Evolutionary conservation across 2,113 vertebrate species (phyloP), one percentile per base, ranked within the genome.

Genomic region (Scartelaos histophorus): DNA sequence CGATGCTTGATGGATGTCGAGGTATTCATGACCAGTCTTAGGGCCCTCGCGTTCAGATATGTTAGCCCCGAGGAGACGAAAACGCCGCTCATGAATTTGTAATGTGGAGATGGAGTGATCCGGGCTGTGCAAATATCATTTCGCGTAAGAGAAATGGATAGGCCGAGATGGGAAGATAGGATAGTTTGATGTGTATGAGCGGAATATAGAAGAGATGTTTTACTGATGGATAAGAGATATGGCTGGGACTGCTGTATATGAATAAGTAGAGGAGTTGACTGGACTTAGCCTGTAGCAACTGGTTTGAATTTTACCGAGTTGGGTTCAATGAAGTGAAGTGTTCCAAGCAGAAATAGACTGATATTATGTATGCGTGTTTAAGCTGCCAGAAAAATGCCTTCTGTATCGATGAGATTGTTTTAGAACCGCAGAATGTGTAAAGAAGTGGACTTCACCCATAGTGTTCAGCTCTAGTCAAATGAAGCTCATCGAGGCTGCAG

Each of bases 41-140:
- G 34, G 56, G 61, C 15, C 19, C 9, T n/a, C 29, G 34, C 29
- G 17, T 43, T 64, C 19, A 17, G 7, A 38, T 38, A 38, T 43
- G 61, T 43, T 17, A 64, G 61, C 61, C 61, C 1, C 1, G 6
- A 64, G 61, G 61, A 7, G 56, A 58, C 25, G 34, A n/a, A 64
- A 61, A 64, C 61, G 35, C 19, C 61, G 16, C 34, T 64, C 61
- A 38, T 64, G 29, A 35, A 64, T 64, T 64, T 43, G 61, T 64
- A 64, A 64, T 64, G 61, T 25, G 2, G 15, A 61, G 58, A 64
- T 35, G 34, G 17, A 64, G n/a, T 17, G n/a, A 35, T n/a, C 61
- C 13, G 13, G 16, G 17, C 61, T 43, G 19, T 64, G 11, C 61
- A 64, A 64, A 64, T 64, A 64, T 64, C 34, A 64, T 64, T 43